Base-by-base conservation (phyloP, 2,113 vertebrate genomes). In the Tenebrosternarchus preto region DNA sequence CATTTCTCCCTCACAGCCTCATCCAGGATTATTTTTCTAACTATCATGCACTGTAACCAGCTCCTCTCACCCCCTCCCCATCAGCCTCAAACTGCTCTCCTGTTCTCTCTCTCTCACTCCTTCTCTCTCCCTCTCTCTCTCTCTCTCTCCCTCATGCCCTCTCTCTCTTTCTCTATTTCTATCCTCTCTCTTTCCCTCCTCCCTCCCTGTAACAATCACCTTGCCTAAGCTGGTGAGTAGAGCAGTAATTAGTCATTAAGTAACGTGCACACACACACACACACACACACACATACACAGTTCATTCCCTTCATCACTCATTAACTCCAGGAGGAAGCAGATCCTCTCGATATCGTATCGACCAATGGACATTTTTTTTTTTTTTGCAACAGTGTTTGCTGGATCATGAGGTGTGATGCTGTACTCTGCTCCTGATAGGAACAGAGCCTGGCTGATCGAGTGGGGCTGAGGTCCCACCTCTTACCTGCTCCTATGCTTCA, bases 251-350 rank as follows among this genome's bases (percentile, higher is more conserved):
- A 90, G 90, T 90, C 87, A 92, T 90, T 91, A 88, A 90, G 87
- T 68, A 79, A 60, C 8, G 83, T 67, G 59, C 43, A 17, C 70
- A 72, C 80, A 82, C 67, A 57, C 76, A 71, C 83, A 82, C 11
- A 84, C 71, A 88, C 84, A 87, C 84, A 83, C n/a, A 64, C 63
- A 57, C 27, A 64, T 39, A 56, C 4, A 39, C 4, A 11, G 43
- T 85, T 89, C 89, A 88, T 90, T 84, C 72, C 0, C 33, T 68
- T 87, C 73, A 76, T 90, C 89, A 91, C 77, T 91, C 86, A 92
- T 92, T 92, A 92, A 92, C 92, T 85, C 85, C 76, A 43, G 84
- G 86, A 85, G 86, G 88, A 82, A 83, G 81, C 77, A 88, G 46
- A 66, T 76, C 68, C 55, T 73, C 66, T 81, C 55, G 64, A 61